phyloP scores from a whole-genome alignment of 2,797 vertebrate genomes.

The Macroramphosus scolopax region DNA sequence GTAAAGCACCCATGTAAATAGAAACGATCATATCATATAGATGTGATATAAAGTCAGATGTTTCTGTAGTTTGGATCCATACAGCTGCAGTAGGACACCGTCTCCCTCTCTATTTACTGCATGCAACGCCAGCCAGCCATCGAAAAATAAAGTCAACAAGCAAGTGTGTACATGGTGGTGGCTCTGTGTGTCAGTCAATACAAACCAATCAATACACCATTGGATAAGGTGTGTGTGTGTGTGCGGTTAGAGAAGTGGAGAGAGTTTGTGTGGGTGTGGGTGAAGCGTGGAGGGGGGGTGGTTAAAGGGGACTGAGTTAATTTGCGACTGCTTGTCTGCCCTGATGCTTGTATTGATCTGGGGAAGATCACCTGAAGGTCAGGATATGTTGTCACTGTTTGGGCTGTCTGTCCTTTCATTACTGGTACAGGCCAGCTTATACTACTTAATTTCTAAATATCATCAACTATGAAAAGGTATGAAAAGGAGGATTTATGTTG shows the following conservation, averaged over 20 bases:
- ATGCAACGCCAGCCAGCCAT: conserved; percentile 24
- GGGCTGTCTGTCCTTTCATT: conserved; percentile 39
- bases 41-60: conserved; percentile 2
- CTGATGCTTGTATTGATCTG: conserved; percentile 76
- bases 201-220: conserved; percentile 59
- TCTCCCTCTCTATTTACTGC: background rate
- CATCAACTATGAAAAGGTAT: no score
- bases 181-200: conserved; percentile 58
- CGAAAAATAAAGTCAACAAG: conserved; percentile 64
- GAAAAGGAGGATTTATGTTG: no score
- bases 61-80: no score
- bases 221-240: conserved; percentile 34
- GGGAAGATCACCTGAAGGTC: conserved; percentile 75
- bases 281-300: conserved; percentile 13
- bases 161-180: conserved; percentile 43
- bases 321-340: conserved; percentile 66
- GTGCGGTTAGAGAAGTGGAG: background rate
- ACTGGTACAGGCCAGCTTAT: conserved; percentile 10
- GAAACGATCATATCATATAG: conserved; percentile 10
- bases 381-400: conserved; percentile 66
- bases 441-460: conserved; percentile 21
- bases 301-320: conserved; percentile 61
- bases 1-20: conserved; percentile 45
- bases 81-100: conserved; percentile 13
- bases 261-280: conserved; percentile 2